Evolutionary conservation across 2,888 invertebrate species (phyloP).

Genomic region (Crocallis elinguaria): DNA sequence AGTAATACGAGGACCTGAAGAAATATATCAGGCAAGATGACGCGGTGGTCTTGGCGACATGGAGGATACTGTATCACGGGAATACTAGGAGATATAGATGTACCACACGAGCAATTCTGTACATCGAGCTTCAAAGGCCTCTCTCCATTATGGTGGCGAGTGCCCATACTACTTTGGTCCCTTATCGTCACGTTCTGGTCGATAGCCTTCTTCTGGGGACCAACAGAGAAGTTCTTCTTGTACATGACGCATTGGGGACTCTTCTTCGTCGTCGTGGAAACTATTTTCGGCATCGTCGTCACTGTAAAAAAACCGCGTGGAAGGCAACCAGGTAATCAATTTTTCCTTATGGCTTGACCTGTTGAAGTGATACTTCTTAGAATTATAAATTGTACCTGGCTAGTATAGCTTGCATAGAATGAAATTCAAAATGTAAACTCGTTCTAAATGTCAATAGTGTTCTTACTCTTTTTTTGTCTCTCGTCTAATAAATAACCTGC

Average conservation of each 20-base stretch:
- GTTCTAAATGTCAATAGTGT: too few species aligned
- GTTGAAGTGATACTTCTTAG: too few species aligned
- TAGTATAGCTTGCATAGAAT: too few species aligned
- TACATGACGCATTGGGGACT: conserved; percentile 86
- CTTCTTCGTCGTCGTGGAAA: conserved; percentile 66
- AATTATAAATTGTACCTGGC: too few species aligned
- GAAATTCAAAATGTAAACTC: too few species aligned
- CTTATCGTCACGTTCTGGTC: conserved; percentile 60
- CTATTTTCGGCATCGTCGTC: conserved; percentile 67
- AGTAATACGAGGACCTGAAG: conserved; percentile 1
- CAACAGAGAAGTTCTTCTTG: conserved; percentile 73
- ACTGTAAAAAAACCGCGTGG: conserved; percentile 51
- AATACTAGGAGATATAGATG: conserved; percentile 56
- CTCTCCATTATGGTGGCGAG: conserved; percentile 71
- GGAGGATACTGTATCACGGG: conserved; percentile 62
- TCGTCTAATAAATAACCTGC: too few species aligned
- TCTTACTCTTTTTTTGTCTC: too few species aligned
- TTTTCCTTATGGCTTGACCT: neutral
- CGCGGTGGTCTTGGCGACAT: conserved; percentile 56
- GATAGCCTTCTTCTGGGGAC: conserved; percentile 68
- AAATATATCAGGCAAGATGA: conserved; percentile 42
- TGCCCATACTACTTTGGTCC: conserved; percentile 72
- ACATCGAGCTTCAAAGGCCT: conserved; percentile 58
- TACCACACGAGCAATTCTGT: conserved; percentile 58
- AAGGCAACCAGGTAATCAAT: conserved; percentile 53